These are phyloP conservation scores for Itoplectis maculator DNA, from an alignment of 2,888 invertebrate genomes.

Conservation along the genomic window DNA sequence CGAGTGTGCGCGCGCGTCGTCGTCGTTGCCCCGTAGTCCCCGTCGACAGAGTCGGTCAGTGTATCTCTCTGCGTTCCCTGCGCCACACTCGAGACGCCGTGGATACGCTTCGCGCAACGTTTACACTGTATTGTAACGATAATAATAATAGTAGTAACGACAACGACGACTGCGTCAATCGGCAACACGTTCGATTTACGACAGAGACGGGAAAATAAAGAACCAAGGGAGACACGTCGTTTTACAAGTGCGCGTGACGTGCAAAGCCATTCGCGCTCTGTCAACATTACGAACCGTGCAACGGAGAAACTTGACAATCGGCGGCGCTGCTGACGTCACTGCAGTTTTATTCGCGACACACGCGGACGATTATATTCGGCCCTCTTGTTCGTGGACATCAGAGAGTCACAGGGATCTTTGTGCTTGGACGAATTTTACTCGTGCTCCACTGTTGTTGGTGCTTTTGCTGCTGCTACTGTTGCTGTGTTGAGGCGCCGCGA, in stretches of 20 bases:
- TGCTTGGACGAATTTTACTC: neutral
- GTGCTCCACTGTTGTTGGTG: neutral
- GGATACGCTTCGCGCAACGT: neutral
- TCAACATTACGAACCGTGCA: neutral
- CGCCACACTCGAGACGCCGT: neutral
- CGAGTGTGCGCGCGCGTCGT: conserved; percentile 78
- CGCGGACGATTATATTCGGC: neutral
- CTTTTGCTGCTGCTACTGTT: neutral
- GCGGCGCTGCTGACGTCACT: conserved; percentile 10
- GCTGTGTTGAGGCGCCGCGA: neutral
- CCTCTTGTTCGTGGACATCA: neutral
- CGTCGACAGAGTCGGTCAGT: conserved; percentile 24
- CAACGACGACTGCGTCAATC: neutral
- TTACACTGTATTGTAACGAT: no score
- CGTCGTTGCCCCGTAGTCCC: conserved; percentile 58
- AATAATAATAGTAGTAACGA: no score
- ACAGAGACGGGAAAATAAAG: neutral
- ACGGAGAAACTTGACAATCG: neutral
- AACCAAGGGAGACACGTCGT: neutral
- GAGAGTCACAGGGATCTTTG: neutral
- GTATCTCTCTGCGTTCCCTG: conserved; percentile 9
- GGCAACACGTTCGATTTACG: neutral
- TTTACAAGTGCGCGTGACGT: neutral
- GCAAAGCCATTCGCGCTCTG: neutral
- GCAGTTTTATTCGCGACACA: neutral